phyloP scores from a whole-genome alignment of 2,888 invertebrate species.

The Ypsolopha scabrella region DNA sequence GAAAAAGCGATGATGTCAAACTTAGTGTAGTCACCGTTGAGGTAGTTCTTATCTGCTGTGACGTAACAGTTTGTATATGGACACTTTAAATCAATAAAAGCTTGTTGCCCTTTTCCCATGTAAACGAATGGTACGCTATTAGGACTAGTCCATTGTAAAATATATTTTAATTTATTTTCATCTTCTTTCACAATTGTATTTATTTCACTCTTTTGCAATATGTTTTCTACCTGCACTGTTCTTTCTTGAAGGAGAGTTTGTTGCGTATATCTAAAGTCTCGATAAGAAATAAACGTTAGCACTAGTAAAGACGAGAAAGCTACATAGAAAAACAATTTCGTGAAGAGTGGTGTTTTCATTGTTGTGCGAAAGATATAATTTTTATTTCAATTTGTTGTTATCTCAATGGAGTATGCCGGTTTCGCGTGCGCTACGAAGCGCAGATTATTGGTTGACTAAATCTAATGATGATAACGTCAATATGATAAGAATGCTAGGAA shows the following conservation, averaged over 20 bases:
- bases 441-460: no score
- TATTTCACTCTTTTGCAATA: no score
- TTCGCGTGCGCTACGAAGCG: no score
- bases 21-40: slow-evolving; percentile 18
- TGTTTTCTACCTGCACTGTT: no score
- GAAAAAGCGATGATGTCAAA: slow-evolving; percentile 38
- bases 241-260: background rate
- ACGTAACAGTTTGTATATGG: slow-evolving; percentile 35
- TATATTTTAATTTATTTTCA: slow-evolving; percentile 22
- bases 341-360: no score
- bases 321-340: background rate
- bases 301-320: background rate
- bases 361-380: no score
- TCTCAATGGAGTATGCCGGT: no score
- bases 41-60: slow-evolving; percentile 21
- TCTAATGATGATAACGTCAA: no score
- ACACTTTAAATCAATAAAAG: slow-evolving; percentile 30
- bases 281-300: background rate
- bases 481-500: no score
- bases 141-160: slow-evolving; percentile 35
- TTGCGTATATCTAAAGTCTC: background rate
- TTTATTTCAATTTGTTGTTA: no score
- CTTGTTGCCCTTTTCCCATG: slow-evolving; percentile 23
- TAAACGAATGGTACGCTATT: slow-evolving; percentile 28
- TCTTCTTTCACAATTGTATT: background rate